A percentile compares a stretch with the other conserved stretches of the same genome.
Evolutionary conservation across 2,113 vertebrate genomes (phyloP).

Genomic region (Lasiurus borealis): DNA sequence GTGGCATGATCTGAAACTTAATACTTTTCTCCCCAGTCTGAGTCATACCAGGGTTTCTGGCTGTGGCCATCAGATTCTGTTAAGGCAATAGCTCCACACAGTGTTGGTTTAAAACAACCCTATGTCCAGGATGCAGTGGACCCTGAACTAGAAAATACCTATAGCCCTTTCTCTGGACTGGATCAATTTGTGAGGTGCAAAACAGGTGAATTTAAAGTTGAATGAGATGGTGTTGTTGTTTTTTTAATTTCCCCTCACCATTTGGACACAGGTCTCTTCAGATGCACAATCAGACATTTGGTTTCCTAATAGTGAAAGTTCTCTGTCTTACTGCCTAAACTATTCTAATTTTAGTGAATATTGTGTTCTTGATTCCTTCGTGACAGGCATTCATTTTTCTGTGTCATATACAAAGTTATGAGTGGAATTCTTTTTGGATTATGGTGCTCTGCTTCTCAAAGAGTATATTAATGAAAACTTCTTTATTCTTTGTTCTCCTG

Average conservation of each 20-base stretch:
- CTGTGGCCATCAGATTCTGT: slow-evolving; percentile 24
- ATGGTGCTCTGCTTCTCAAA: slow-evolving; percentile 9
- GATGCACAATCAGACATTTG: neutral
- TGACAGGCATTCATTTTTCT: neutral
- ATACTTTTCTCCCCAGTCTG: neutral
- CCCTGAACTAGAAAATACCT: neutral
- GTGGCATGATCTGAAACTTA: neutral
- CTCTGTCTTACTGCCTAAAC: neutral
- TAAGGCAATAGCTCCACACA: slow-evolving; percentile 77
- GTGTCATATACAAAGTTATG: neutral
- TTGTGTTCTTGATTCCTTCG: neutral
- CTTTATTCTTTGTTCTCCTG: neutral
- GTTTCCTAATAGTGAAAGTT: neutral
- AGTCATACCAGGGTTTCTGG: slow-evolving; percentile 4
- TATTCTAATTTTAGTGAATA: slow-evolving; percentile 13
- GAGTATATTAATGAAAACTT: slow-evolving; percentile 12
- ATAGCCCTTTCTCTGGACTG: neutral
- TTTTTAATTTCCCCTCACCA: neutral
- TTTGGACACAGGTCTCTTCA: neutral
- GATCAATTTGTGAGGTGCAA: neutral
- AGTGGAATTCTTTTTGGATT: slow-evolving; percentile 15
- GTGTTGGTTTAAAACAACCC: slow-evolving; percentile 41
- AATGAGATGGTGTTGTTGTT: neutral
- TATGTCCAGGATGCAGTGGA: neutral
- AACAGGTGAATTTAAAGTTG: neutral